phyloP scores from a whole-genome alignment of 2,113 vertebrate species.

The Microtus montanus region DNA sequence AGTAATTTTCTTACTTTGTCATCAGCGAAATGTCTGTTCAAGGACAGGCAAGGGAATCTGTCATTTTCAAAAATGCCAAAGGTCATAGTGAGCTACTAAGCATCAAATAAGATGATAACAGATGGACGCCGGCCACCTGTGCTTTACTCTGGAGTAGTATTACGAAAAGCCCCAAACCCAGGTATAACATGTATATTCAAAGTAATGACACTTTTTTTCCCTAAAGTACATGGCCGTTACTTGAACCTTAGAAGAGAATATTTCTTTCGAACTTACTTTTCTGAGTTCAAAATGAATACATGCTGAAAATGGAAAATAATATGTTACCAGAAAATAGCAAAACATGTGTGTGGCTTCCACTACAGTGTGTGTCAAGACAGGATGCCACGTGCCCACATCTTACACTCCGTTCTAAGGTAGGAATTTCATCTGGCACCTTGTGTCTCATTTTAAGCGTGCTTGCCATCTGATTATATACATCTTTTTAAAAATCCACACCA shows the following conservation, averaged over 20 bases:
- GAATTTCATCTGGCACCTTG: slow-evolving; percentile 74
- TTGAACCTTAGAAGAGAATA: slow-evolving; percentile 37
- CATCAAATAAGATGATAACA: slow-evolving; percentile 54
- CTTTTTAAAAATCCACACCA: slow-evolving; percentile 72
- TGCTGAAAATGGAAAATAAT: slow-evolving; percentile 9
- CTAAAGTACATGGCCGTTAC: slow-evolving; percentile 55
- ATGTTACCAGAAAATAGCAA: slow-evolving; percentile 57
- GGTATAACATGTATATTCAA: slow-evolving; percentile 28
- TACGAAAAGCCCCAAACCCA: background rate
- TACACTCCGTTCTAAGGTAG: slow-evolving; percentile 77
- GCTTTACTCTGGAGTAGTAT: slow-evolving; percentile 62
- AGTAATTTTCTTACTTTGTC: slow-evolving; percentile 63
- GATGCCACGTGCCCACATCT: slow-evolving; percentile 72
- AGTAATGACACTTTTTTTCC: slow-evolving; percentile 48
- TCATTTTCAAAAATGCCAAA: slow-evolving; percentile 60
- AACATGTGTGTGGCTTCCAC: slow-evolving; percentile 59
- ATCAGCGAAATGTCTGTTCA: slow-evolving; percentile 54
- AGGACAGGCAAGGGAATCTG: slow-evolving; percentile 42
- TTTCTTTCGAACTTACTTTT: slow-evolving; percentile 61
- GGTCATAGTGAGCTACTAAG: slow-evolving; percentile 49
- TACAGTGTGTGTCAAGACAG: slow-evolving; percentile 76
- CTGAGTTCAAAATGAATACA: slow-evolving; percentile 16
- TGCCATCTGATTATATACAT: slow-evolving; percentile 80
- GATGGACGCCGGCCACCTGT: slow-evolving; percentile 65
- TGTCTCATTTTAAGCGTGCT: slow-evolving; percentile 82